phyloP scores from a whole-genome alignment of 2,888 invertebrate species.

The Alcis repandata region DNA sequence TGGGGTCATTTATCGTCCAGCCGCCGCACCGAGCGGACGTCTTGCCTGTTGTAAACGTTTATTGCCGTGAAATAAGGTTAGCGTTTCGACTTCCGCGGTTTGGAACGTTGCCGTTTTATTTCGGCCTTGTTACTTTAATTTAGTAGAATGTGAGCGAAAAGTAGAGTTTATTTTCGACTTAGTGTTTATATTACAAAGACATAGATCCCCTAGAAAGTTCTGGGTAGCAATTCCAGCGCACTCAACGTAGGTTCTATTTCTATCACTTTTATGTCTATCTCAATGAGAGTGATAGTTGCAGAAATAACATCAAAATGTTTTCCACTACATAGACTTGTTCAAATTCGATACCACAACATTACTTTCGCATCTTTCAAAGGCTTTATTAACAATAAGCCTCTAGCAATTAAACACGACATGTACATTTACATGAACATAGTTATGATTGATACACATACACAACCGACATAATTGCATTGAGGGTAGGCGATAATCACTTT shows the following conservation, averaged over 20 bases:
- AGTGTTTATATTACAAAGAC: background rate
- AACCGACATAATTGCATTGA: constrained; percentile 54
- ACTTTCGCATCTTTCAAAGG: background rate
- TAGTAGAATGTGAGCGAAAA: background rate
- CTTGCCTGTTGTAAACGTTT: constrained; percentile 63
- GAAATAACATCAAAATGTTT: too few relatives aligned
- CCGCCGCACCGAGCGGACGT: constrained; percentile 66
- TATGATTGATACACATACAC: constrained; percentile 62
- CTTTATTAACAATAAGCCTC: background rate
- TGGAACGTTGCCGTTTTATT: constrained; percentile 38
- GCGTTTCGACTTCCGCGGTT: constrained; percentile 44
- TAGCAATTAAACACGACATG: constrained; percentile 11
- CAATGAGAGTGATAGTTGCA: too few relatives aligned
- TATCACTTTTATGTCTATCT: too few relatives aligned
- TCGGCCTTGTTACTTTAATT: constrained; percentile 20
- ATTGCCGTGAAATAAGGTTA: constrained; percentile 55
- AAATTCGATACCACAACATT: too few relatives aligned
- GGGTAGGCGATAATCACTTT: constrained; percentile 67
- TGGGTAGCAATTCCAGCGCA: background rate
- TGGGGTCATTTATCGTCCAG: constrained; percentile 71
- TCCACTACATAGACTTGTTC: too few relatives aligned
- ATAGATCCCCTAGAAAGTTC: background rate
- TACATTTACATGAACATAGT: constrained; percentile 23
- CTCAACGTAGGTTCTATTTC: too few relatives aligned
- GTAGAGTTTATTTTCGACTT: constrained; percentile 1